These are phyloP conservation scores for Busseola fusca DNA, from an alignment of 2,888 invertebrate species.

Conservation along the genomic window DNA sequence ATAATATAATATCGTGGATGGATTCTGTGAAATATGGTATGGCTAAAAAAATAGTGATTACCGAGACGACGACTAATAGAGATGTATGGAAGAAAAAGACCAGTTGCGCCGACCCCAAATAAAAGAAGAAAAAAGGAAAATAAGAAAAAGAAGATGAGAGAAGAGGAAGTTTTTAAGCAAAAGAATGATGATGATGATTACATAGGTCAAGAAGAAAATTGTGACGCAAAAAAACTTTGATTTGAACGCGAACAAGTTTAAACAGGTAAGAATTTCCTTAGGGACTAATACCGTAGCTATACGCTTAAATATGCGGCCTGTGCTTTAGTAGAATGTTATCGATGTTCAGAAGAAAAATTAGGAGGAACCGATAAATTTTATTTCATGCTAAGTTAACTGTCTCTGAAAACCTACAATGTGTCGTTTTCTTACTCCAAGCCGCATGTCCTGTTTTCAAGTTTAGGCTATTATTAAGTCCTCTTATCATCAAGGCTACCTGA, in stretches of 20 bases:
- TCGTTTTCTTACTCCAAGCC: background rate
- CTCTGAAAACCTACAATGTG: background rate
- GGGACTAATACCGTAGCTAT: too few species aligned
- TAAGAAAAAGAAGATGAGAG: too few species aligned
- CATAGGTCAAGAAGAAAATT: background rate
- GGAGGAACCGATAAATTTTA: background rate
- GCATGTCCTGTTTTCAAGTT: background rate
- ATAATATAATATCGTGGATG: too few species aligned
- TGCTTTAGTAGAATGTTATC: background rate
- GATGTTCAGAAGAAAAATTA: background rate
- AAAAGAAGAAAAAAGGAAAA: too few species aligned
- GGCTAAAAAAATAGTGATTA: too few species aligned
- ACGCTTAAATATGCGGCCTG: too few species aligned
- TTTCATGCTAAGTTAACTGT: background rate
- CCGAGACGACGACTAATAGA: too few species aligned
- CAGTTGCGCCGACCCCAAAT: too few species aligned
- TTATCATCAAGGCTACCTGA: background rate
- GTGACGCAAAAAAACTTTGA: background rate
- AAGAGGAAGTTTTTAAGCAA: too few species aligned
- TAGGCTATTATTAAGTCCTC: background rate
- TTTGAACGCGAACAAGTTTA: background rate
- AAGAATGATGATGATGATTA: too few species aligned
- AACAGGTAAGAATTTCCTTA: background rate
- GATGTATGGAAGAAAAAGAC: too few species aligned
- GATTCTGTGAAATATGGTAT: too few species aligned